phyloP scores from a whole-genome alignment of 2,888 invertebrate genomes.

The Folsomia manolachei region DNA sequence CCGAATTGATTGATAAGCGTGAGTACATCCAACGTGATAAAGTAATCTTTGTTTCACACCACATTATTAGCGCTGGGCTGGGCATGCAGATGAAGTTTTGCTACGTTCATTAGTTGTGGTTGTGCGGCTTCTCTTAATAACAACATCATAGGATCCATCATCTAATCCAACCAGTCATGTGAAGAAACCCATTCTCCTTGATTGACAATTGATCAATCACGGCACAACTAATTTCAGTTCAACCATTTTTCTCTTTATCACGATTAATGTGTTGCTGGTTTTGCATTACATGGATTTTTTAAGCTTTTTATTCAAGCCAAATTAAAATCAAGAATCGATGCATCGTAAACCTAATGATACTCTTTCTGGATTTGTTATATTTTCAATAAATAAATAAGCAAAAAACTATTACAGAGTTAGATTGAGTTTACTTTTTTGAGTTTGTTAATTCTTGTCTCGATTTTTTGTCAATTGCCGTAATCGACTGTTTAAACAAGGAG shows the following conservation, averaged over 20 bases:
- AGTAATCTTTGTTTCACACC: slow-evolving; percentile 22
- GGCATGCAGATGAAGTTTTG: too few species aligned
- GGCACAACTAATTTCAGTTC: slow-evolving; percentile 27
- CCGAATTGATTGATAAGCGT: slow-evolving; percentile 20
- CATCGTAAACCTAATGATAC: background rate
- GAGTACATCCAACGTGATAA: slow-evolving; percentile 17
- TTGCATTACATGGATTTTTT: too few species aligned
- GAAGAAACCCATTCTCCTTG: background rate
- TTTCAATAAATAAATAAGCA: too few species aligned
- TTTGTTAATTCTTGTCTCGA: too few species aligned
- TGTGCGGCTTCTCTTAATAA: background rate
- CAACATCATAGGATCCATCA: background rate
- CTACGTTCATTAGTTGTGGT: background rate
- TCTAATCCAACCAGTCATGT: background rate
- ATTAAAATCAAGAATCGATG: background rate
- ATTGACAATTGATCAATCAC: slow-evolving; percentile 25
- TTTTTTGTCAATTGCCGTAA: too few species aligned
- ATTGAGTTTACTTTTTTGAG: too few species aligned
- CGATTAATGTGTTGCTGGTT: background rate
- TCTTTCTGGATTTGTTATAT: background rate
- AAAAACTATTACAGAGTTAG: too few species aligned
- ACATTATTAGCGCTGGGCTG: slow-evolving; percentile 13
- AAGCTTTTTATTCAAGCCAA: background rate
- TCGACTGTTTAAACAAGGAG: too few species aligned
- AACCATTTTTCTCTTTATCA: background rate